phyloP scores from a whole-genome alignment of 2,888 invertebrate species.

The Pomacea canaliculata region DNA sequence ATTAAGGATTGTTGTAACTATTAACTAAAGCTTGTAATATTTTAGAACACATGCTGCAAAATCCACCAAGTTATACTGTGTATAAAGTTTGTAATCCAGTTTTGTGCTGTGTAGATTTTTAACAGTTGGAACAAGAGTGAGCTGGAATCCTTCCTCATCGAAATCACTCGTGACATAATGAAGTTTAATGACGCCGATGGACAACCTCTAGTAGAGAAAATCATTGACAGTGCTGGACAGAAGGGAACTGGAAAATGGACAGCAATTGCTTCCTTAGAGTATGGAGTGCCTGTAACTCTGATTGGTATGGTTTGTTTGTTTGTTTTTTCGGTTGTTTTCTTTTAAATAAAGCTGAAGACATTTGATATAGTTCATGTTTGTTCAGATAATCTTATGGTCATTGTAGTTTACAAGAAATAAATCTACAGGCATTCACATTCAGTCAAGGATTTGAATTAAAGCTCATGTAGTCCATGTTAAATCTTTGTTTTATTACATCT shows the following conservation, averaged over 20 bases:
- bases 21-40: no score
- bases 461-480: no score
- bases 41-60: no score
- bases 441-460: no score
- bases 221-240: constrained; percentile 95
- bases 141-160: constrained; percentile 91
- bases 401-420: no score
- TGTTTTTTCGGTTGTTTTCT: not conserved
- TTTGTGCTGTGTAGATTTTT: constrained; percentile 75
- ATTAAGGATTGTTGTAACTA: no score
- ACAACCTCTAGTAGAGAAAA: constrained; percentile 86
- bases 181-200: constrained; percentile 88
- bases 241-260: constrained; percentile 99
- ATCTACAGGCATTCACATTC: no score
- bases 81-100: no score
- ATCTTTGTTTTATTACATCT: no score
- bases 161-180: constrained; percentile 95
- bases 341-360: not conserved
- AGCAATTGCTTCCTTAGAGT: constrained; percentile 93
- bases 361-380: no score
- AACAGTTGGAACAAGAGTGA: constrained; percentile 96
- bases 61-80: no score
- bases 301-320: constrained; percentile 76
- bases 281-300: constrained; percentile 96
- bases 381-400: no score